phyloP scores from a whole-genome alignment of 2,797 vertebrate species.

The Oceanodroma leucorhoa region DNA sequence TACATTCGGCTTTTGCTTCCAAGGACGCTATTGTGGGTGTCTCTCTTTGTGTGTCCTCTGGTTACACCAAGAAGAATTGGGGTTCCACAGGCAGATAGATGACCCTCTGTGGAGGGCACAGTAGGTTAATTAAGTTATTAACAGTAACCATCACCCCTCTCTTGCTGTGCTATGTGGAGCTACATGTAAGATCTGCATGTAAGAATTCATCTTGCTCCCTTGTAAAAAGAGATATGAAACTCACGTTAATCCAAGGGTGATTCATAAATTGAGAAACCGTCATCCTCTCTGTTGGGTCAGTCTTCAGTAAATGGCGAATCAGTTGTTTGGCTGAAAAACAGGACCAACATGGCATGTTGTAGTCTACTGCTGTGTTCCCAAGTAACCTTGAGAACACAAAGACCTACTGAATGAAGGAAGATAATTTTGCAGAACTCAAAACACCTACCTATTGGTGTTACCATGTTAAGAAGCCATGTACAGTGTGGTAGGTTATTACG shows the following conservation, averaged over 20 bases:
- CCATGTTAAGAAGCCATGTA: neutral
- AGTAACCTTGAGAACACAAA: neutral
- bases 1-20: neutral
- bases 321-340: conserved; percentile 86
- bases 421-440: neutral
- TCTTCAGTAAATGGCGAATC: conserved; percentile 93
- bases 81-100: neutral
- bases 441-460: neutral
- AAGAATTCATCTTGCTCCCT: neutral
- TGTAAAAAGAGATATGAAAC: conserved; percentile 1
- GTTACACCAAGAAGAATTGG: conserved; percentile 1
- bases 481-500: neutral
- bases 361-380: neutral
- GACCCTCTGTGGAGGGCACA: neutral
- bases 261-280: conserved; percentile 94
- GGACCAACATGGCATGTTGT: neutral
- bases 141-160: neutral
- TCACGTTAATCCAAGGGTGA: conserved; percentile 96
- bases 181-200: neutral
- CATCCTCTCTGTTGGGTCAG: conserved; percentile 95
- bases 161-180: neutral
- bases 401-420: neutral
- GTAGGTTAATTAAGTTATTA: neutral
- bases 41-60: neutral
- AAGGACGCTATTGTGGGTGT: neutral